Evolutionary conservation across 2,797 vertebrate species (phyloP), one percentile per base, ranked within the genome.

Genomic region (Macroramphosus scolopax): DNA sequence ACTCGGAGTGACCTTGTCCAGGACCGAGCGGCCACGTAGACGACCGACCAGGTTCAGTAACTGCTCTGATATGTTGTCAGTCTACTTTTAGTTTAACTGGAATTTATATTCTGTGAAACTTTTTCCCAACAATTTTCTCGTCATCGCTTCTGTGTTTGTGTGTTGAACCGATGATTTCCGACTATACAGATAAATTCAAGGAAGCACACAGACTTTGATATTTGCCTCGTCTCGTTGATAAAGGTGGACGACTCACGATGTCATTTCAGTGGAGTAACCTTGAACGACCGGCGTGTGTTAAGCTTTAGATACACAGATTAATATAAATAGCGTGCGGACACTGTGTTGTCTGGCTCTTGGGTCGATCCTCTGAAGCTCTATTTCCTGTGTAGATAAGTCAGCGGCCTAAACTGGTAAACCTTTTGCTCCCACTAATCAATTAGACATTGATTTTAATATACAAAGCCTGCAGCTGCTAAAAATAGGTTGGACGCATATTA

Each of bases 1-100:
- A 51, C 22, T 45, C 0, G 11, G 31, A 36, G 62, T 40, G 38
- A 53, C 17, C 6, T 47, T 38, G 47, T 53, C 4, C 25, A 72
- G 73, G 69, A 77, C 34, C 3, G 37, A 70, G 42, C 34, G 2
- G 32, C 55, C n/a, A 5, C 52, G 12, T 31, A 50, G 37, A 46
- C 24, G 53, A 69, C 32, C 26, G 13, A 72, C 39, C 57, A 83
- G 80, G 78, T 77, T 77, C 13, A 32, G 72, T 78, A 78, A 26
- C 26, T 22, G 8, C 30, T 68, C 17, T 43, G 8, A 64, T 62
- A 33, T 55, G n/a, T 17, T 17, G 33, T 14, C 7, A 43, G 11
- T 8, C 10, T 29, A 10, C 11, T 29, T 29, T 10, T 29, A 29
- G 11, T 29, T 29, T 29, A 5, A 29, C 11, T 5, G 8, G 11